Conservation (phyloP, 1,140 invertebrate genomes). For the Lepidotrigona ventralis region DNA sequence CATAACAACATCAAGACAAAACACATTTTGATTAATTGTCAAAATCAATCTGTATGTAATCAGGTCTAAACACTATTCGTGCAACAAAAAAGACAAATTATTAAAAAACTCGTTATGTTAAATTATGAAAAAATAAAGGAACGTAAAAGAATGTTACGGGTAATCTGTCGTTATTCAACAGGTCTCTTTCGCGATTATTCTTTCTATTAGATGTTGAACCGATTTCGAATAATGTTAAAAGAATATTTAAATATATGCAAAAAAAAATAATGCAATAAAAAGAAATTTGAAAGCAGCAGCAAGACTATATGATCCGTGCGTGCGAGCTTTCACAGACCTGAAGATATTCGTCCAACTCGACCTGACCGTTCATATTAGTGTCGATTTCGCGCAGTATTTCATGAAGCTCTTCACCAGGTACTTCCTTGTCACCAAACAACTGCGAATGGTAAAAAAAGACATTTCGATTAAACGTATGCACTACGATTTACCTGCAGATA, state of each 20-base stretch:
- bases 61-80: constrained; percentile 20
- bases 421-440: constrained; percentile 93
- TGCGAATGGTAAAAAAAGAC: constrained; percentile 80
- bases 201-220: neutral
- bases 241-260: neutral
- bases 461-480: constrained; percentile 69
- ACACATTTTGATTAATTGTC: neutral
- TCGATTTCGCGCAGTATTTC: constrained; percentile 99
- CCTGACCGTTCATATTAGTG: constrained; percentile 99
- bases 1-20: neutral
- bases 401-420: constrained; percentile 97
- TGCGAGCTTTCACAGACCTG: constrained; percentile 86
- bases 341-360: constrained; percentile 98
- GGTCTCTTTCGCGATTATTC: constrained; percentile 1
- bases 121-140: neutral
- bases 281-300: constrained; percentile 14
- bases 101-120: neutral
- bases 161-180: neutral
- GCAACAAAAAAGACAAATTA: neutral
- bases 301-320: constrained; percentile 25
- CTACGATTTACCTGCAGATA: constrained; percentile 85
- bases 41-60: neutral
- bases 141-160: neutral
- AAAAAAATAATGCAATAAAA: constrained; percentile 3
- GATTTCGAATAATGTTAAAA: neutral